A percentile compares a stretch with the other conserved stretches of the same genome.
Conservation (phyloP, 1,140 invertebrate genomes). For the Chironomus striatipennis region DNA sequence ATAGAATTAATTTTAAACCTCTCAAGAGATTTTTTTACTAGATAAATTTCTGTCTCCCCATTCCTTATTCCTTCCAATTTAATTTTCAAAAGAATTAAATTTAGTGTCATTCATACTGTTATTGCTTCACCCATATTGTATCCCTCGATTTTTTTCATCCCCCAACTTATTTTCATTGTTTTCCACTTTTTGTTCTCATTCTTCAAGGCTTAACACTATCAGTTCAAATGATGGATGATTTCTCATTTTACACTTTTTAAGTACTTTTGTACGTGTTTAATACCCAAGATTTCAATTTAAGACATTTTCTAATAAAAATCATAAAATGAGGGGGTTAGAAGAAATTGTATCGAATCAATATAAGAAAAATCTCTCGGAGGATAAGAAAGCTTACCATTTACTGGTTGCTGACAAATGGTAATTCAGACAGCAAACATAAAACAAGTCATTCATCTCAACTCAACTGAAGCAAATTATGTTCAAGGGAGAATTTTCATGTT, state of each 20-base stretch:
- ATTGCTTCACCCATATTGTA: neutral
- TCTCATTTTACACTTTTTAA: constrained; percentile 13
- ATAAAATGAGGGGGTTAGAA: neutral
- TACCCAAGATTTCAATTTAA: neutral
- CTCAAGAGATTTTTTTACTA: too few species aligned
- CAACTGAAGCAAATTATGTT: neutral
- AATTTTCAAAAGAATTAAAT: too few species aligned
- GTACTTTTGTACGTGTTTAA: constrained; percentile 9
- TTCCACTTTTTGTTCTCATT: neutral
- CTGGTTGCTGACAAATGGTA: neutral
- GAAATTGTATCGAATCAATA: neutral
- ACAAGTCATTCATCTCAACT: constrained; percentile 8
- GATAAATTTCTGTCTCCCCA: too few species aligned
- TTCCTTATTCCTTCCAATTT: too few species aligned
- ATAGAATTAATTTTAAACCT: too few species aligned
- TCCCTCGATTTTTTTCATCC: neutral
- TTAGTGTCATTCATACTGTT: too few species aligned
- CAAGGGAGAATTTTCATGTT: neutral
- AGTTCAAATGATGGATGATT: constrained; percentile 8
- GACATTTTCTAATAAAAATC: neutral
- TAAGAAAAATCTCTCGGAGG: neutral
- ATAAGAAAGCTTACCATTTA: neutral
- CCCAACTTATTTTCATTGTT: neutral
- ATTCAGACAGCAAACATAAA: constrained; percentile 1
- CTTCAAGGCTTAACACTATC: neutral